Evolutionary conservation across 1,140 invertebrate species (phyloP).

Genomic region (Cotesia glomerata): DNA sequence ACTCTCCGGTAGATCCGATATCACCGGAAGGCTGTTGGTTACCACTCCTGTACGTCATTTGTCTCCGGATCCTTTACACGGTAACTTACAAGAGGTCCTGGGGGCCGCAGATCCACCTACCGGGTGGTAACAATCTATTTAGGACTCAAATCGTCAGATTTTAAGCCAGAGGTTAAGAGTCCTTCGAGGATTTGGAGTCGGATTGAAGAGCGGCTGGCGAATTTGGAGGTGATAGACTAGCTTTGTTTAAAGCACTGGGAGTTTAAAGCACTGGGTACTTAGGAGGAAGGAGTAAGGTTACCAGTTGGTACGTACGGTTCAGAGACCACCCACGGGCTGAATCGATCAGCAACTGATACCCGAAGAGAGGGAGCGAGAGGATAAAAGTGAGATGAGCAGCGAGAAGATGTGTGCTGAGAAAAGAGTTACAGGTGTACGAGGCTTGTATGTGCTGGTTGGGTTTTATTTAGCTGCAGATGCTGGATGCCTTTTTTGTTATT

Average conservation of each 20-base stretch:
- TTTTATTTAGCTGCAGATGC: not conserved
- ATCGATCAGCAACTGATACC: slow-evolving; percentile 59
- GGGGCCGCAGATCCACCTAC: slow-evolving; percentile 15
- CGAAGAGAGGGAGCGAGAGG: slow-evolving; percentile 26
- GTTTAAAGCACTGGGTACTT: slow-evolving; percentile 45
- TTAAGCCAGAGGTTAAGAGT: too few species aligned
- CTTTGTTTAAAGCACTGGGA: not conserved
- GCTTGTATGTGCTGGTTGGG: slow-evolving; percentile 8
- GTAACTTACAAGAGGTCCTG: slow-evolving; percentile 39
- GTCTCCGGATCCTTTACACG: slow-evolving; percentile 53
- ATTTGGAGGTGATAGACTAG: too few species aligned
- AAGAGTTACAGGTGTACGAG: slow-evolving; percentile 54
- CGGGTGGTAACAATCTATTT: slow-evolving; percentile 22
- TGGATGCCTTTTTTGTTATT: not conserved
- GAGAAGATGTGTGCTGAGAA: slow-evolving; percentile 19
- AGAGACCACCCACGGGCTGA: slow-evolving; percentile 57
- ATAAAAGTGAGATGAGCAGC: slow-evolving; percentile 7
- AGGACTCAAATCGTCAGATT: too few species aligned
- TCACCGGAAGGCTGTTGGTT: slow-evolving; percentile 54
- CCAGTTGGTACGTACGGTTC: slow-evolving; percentile 45
- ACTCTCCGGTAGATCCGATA: slow-evolving; percentile 50
- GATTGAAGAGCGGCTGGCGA: too few species aligned
- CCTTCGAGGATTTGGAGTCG: too few species aligned
- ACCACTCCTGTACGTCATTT: slow-evolving; percentile 60
- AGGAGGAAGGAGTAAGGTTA: slow-evolving; percentile 51